Evolutionary conservation across 2,113 vertebrate species (phyloP), one percentile per base, ranked within the genome.

Genomic region (Myiozetetes cayanensis): DNA sequence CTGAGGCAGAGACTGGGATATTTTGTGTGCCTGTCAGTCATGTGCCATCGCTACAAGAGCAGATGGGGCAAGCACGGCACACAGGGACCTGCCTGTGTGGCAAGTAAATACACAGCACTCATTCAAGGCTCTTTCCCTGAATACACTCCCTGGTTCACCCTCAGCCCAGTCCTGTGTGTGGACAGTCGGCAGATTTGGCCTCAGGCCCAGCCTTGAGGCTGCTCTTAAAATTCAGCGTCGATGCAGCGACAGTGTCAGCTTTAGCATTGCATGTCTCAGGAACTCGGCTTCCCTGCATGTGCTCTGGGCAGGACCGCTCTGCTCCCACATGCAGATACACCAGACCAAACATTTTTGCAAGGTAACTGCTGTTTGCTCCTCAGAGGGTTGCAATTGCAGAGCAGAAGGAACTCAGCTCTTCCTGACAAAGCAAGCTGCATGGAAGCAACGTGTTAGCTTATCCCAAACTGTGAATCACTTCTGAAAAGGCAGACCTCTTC

Each of bases 121-220:
- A 86, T 93, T 93, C 85, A 88, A 35, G 79, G 41, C 63, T 1
- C 86, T 74, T 49, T 28, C 59, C 55, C 53, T 88, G 78, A 82
- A 95, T 62, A 23, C 1, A 0, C 85, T 87, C 49, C 0, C 79
- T 37, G 67, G 30, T 74, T 93, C 88, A 63, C 86, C 94, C 95
- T 92, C 95, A 94, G 4, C 86, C 83, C 76, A 18, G 83, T 84
- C 90, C 94, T 10, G 1, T 2, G 6, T 66, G 83, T 14, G 91
- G 96, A 77, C 96, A 90, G 83, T 94, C 86, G 20, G 95, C 76
- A 81, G 23, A 81, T 78, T 55, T 95, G 95, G 96, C 96, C 95
- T 94, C 93, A 81, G 95, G 96, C 94, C 96, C 96, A 95, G 96
- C 95, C 96, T 97, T 77, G 86, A 95, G 95, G 96, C 95, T 93